Evolutionary conservation across 1,140 invertebrate species (phyloP).

Genomic region (Drosophila watanabei): DNA sequence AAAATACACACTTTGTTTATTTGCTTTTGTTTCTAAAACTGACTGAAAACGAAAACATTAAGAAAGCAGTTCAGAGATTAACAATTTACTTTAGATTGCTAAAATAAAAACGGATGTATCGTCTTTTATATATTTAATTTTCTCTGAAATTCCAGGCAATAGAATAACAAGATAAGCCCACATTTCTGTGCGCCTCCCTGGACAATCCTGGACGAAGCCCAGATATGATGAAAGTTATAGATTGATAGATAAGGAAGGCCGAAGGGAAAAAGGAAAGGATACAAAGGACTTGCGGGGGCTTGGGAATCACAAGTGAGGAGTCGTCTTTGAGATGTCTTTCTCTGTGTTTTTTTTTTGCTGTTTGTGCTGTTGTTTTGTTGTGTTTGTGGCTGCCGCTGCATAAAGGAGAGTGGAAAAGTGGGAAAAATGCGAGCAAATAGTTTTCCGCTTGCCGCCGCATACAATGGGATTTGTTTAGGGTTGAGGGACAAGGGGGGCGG

Average conservation of each 20-base stretch:
- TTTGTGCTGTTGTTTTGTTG: slow-evolving; percentile 18
- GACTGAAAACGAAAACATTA: background rate
- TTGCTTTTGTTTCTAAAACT: background rate
- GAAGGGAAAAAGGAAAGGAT: slow-evolving; percentile 2
- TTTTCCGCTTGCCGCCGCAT: slow-evolving; percentile 68
- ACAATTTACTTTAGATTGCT: background rate
- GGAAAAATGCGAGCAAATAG: slow-evolving; percentile 60
- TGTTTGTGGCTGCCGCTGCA: slow-evolving; percentile 16
- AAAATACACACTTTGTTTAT: background rate
- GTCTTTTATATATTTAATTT: background rate
- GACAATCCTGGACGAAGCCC: background rate
- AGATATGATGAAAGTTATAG: slow-evolving; percentile 30
- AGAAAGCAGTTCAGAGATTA: background rate
- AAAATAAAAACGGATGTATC: background rate
- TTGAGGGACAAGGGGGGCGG: background rate
- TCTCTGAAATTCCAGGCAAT: background rate
- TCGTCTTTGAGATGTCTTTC: slow-evolving; percentile 20
- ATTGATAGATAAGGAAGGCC: slow-evolving; percentile 25
- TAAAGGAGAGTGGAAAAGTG: slow-evolving; percentile 22
- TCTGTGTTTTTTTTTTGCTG: background rate
- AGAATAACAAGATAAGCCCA: background rate
- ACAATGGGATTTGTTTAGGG: slow-evolving; percentile 24
- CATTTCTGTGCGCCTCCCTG: slow-evolving; percentile 8
- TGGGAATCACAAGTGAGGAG: slow-evolving; percentile 25
- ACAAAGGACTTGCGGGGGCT: slow-evolving; percentile 10